These are phyloP conservation scores for Tortrix viridana DNA, from an alignment of 2,888 invertebrate species.

Conservation along the genomic window DNA sequence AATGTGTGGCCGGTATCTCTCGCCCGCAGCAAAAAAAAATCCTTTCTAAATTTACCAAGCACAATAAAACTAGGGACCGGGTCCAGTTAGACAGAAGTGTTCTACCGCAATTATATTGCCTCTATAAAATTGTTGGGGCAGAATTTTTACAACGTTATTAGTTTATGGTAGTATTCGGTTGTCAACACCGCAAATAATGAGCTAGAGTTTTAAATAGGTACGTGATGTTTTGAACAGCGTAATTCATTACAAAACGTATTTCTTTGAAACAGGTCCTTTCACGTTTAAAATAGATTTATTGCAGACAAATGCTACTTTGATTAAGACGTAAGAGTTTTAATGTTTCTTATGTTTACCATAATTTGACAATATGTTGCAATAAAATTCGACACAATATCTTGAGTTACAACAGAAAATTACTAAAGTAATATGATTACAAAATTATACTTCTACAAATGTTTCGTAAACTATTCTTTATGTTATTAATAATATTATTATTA, in stretches of 20 bases:
- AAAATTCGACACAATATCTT: slow-evolving; percentile 7
- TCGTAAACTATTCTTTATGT: no score
- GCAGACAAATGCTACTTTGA: background rate
- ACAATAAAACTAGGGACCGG: slow-evolving; percentile 64
- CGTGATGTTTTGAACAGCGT: slow-evolving; percentile 46
- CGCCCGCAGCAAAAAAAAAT: slow-evolving; percentile 57
- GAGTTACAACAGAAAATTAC: no score
- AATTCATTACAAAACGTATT: slow-evolving; percentile 24
- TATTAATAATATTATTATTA: no score
- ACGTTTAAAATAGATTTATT: slow-evolving; percentile 12
- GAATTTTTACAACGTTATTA: slow-evolving; percentile 57
- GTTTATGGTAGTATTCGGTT: slow-evolving; percentile 60
- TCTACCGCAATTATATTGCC: slow-evolving; percentile 73
- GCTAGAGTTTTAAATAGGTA: slow-evolving; percentile 45
- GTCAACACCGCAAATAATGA: slow-evolving; percentile 68
- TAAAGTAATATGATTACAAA: no score
- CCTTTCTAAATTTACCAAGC: slow-evolving; percentile 57
- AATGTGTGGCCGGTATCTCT: slow-evolving; percentile 59
- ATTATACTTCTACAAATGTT: no score
- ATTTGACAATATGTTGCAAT: slow-evolving; percentile 22
- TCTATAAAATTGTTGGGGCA: slow-evolving; percentile 68
- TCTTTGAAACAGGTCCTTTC: slow-evolving; percentile 17
- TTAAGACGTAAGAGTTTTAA: slow-evolving; percentile 1
- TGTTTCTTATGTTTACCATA: slow-evolving; percentile 22
- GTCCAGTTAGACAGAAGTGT: slow-evolving; percentile 62